Conservation (phyloP, 2,113 vertebrate species). For the Tupaia tana region DNA sequence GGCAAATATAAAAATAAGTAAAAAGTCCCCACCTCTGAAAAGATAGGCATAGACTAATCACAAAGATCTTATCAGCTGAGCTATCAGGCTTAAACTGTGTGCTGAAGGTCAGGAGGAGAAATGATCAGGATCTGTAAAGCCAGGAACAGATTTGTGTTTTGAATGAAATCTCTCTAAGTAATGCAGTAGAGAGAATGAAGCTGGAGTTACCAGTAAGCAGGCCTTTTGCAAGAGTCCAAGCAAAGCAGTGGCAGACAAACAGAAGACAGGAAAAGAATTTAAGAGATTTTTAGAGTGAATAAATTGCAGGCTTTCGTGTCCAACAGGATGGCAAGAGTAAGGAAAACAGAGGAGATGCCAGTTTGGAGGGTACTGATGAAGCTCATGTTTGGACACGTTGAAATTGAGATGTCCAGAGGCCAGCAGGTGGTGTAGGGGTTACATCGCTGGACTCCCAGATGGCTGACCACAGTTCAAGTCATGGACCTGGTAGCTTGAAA, state of each 20-base stretch:
- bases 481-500: too few relatives aligned
- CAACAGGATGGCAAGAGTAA: not conserved
- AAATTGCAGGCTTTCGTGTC: not conserved
- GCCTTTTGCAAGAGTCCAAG: not conserved
- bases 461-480: too few relatives aligned
- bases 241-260: not conserved
- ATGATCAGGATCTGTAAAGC: not conserved
- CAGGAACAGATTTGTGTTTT: not conserved
- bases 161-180: not conserved
- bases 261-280: not conserved
- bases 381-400: not conserved
- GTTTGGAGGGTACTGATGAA: not conserved
- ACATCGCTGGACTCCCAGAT: too few relatives aligned
- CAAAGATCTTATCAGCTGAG: not conserved
- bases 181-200: not conserved
- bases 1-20: not conserved
- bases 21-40: not conserved
- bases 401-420: not conserved
- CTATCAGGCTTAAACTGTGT: not conserved
- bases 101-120: not conserved
- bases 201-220: not conserved
- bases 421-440: too few relatives aligned
- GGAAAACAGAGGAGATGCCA: not conserved
- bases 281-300: slow-evolving; percentile 5
- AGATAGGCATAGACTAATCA: not conserved